Percentiles rank a stretch among this genome's conserved stretches.
Evolutionary conservation across 2,797 vertebrate genomes (phyloP).

Genomic region (Eulemur rubriventer): DNA sequence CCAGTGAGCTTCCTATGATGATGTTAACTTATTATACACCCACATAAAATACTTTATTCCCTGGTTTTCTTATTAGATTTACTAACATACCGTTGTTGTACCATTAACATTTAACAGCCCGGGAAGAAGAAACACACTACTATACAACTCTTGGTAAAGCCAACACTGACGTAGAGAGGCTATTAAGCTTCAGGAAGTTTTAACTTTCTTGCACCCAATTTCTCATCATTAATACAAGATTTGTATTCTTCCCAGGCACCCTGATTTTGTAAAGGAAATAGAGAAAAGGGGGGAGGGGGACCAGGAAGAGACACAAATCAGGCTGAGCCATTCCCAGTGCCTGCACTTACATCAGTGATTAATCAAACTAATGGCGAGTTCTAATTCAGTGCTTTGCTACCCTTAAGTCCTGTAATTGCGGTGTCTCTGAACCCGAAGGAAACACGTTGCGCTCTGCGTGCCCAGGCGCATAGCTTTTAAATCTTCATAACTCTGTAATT

Average conservation of each 20-base stretch:
- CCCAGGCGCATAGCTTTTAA: constrained; percentile 79
- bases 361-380: constrained; percentile 80
- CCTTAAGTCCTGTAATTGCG: constrained; percentile 77
- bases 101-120: constrained; percentile 64
- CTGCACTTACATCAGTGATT: constrained; percentile 74
- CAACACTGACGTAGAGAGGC: constrained; percentile 46
- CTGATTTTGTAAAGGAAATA: constrained; percentile 60
- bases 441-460: constrained; percentile 74
- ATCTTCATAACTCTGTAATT: constrained; percentile 82
- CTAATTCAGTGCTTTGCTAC: constrained; percentile 77
- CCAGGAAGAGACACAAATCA: constrained; percentile 58
- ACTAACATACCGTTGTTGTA: constrained; percentile 65
- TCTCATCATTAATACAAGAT: constrained; percentile 57
- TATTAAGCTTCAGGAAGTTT: constrained; percentile 69
- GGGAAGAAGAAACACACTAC: constrained; percentile 58
- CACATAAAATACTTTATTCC: constrained; percentile 60
- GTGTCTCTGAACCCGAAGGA: constrained; percentile 78
- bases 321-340: constrained; percentile 62
- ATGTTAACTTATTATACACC: constrained; percentile 52
- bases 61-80: constrained; percentile 70
- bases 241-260: constrained; percentile 33
- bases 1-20: constrained; percentile 25
- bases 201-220: constrained; percentile 61
- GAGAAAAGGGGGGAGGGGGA: neutral
- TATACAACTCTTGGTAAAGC: constrained; percentile 68